Percentiles rank a stretch among this genome's conserved stretches.
Evolutionary conservation across 2,888 invertebrate species (phyloP).

Genomic region (Therioaphis trifolii): DNA sequence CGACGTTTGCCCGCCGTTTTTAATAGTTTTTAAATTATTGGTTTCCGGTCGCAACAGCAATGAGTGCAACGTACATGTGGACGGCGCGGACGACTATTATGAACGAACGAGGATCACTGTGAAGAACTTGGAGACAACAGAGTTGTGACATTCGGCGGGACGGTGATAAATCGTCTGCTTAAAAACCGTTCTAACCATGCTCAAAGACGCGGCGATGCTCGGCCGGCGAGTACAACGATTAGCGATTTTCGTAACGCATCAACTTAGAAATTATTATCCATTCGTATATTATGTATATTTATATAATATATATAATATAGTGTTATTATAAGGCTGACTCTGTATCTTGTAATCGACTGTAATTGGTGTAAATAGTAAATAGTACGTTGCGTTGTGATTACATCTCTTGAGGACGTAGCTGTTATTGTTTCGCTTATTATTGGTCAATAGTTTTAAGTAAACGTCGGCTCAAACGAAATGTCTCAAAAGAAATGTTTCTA

Average conservation of each 20-base stretch:
- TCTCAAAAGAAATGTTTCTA: not conserved
- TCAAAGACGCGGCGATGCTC: not conserved
- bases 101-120: slow-evolving; percentile 58
- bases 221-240: slow-evolving; percentile 39
- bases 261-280: not conserved
- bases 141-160: slow-evolving; percentile 53
- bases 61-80: slow-evolving; percentile 45
- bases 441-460: not conserved
- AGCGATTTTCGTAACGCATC: not conserved
- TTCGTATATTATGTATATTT: not conserved
- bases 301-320: no score
- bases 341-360: not conserved
- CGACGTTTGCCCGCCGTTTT: not conserved
- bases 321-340: not conserved
- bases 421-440: no score
- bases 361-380: no score
- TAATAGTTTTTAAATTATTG: slow-evolving; percentile 16
- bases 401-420: no score
- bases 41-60: slow-evolving; percentile 13
- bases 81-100: slow-evolving; percentile 3
- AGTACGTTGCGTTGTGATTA: no score
- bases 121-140: slow-evolving; percentile 64
- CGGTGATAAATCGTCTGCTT: no score
- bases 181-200: not conserved
- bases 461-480: not conserved